Percentiles rank a stretch among this genome's conserved stretches.
Conservation (phyloP, 2,888 invertebrate genomes). For the Trichacis sp. region DNA sequence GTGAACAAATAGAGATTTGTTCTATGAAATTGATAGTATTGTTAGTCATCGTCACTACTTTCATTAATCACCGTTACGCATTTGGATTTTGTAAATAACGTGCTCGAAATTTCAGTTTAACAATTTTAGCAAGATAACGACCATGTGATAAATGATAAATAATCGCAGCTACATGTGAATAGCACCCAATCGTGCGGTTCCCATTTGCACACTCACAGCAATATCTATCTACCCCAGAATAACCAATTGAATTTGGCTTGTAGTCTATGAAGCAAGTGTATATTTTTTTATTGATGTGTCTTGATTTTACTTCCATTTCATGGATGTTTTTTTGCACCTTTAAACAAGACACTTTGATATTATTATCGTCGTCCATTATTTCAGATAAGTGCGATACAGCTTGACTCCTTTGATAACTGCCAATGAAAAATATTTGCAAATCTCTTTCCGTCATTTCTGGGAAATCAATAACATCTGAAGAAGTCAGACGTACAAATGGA, state of each 20-base stretch:
- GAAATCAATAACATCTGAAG: constrained; percentile 14
- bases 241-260: constrained; percentile 5
- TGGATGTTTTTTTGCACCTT: constrained; percentile 10
- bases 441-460: too few relatives aligned
- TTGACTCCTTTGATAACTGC: constrained; percentile 42
- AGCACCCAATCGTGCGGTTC: constrained; percentile 10
- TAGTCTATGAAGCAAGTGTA: constrained; percentile 22
- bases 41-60: too few relatives aligned
- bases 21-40: too few relatives aligned
- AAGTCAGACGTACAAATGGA: constrained; percentile 7
- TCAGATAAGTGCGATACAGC: constrained; percentile 44
- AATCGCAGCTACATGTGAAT: too few relatives aligned
- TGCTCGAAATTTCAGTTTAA: too few relatives aligned
- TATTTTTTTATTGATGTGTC: constrained; percentile 15
- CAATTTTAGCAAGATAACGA: constrained; percentile 8
- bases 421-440: constrained; percentile 37
- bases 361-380: constrained; percentile 22
- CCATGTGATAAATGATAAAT: constrained; percentile 16
- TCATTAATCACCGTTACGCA: too few relatives aligned
- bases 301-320: constrained; percentile 18
- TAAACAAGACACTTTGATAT: neutral
- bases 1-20: too few relatives aligned
- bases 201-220: constrained; percentile 25
- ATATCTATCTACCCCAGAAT: constrained; percentile 5
- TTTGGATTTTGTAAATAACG: too few relatives aligned